Conservation (phyloP, 2,797 vertebrate genomes). For the Thripadectes ignobilis region DNA sequence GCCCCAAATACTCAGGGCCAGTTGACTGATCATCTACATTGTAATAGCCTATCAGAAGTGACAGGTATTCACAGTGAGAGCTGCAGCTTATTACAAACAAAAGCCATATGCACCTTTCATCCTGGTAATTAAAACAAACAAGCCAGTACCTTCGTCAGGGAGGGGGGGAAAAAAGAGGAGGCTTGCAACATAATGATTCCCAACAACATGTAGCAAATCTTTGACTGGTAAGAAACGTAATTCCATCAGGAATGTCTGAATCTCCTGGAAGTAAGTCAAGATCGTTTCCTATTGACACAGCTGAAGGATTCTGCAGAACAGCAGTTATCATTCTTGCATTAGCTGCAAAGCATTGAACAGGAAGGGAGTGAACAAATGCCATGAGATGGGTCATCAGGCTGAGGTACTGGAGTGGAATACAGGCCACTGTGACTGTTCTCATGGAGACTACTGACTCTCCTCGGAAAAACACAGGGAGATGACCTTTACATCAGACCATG, state of each 20-base stretch:
- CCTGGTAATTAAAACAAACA: slow-evolving; percentile 30
- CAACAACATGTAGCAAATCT: background rate
- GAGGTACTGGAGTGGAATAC: background rate
- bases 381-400: background rate
- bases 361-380: background rate
- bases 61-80: slow-evolving; percentile 16
- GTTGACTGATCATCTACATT: background rate
- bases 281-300: background rate
- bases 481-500: rapidly evolving
- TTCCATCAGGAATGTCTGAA: background rate
- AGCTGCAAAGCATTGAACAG: background rate
- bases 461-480: background rate
- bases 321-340: background rate
- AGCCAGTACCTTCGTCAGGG: background rate
- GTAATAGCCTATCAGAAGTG: background rate
- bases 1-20: background rate
- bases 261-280: background rate
- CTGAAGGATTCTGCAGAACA: background rate
- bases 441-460: background rate
- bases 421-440: background rate
- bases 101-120: background rate
- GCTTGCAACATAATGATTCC: background rate
- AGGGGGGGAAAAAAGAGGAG: background rate
- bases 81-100: background rate
- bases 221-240: background rate